Conservation (phyloP, 30 jellyfish, hydroid and myxozoan genomes). For the Turritopsis dohrnii region DNA sequence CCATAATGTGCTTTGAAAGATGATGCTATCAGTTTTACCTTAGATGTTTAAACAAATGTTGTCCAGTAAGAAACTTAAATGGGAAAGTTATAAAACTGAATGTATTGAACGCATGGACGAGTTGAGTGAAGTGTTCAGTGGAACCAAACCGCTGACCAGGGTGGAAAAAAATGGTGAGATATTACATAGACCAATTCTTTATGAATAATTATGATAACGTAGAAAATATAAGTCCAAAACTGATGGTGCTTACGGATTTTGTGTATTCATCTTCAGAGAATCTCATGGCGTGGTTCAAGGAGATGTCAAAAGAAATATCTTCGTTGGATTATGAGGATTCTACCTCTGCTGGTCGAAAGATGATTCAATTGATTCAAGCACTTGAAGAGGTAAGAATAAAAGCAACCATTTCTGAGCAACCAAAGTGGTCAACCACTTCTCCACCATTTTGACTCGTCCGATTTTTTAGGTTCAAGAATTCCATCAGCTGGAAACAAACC, state of each 20-base stretch:
- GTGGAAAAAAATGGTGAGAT: constrained; percentile 84
- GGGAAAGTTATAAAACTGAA: constrained; percentile 81
- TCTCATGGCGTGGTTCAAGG: constrained; percentile 95
- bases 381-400: constrained; percentile 87
- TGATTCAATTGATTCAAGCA: constrained; percentile 91
- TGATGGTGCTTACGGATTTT: neutral
- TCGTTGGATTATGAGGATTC: constrained; percentile 85
- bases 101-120: constrained; percentile 89
- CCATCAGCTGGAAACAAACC: constrained; percentile 87
- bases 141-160: constrained; percentile 84
- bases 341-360: constrained; percentile 94
- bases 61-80: constrained; percentile 56
- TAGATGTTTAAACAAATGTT: constrained; percentile 92
- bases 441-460: too few relatives aligned
- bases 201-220: neutral
- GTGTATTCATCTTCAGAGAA: constrained; percentile 37
- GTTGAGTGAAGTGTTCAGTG: constrained; percentile 85
- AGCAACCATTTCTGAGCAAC: too few relatives aligned
- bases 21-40: neutral
- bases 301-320: constrained; percentile 75
- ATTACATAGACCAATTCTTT: neutral
- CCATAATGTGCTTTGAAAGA: neutral
- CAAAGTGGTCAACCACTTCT: too few relatives aligned
- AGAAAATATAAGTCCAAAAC: too few relatives aligned
- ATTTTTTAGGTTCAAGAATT: constrained; percentile 79